Percentiles rank a stretch among this genome's conserved stretches.
Conservation (phyloP, 2,797 vertebrate species). For the Fundulus diaphanus region DNA sequence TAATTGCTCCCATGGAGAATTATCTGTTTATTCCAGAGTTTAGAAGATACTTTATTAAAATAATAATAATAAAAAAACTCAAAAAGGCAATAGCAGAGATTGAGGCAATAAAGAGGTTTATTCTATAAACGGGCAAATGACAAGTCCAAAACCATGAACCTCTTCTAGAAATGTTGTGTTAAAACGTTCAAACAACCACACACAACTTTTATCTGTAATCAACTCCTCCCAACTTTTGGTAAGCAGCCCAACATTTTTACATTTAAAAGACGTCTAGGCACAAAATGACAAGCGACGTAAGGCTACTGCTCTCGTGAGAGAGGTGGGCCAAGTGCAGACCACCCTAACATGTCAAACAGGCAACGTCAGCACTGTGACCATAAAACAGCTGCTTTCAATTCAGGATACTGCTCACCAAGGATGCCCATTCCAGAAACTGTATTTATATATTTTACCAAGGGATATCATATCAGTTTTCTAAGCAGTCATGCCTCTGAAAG, state of each 20-base stretch:
- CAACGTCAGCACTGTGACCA: background rate
- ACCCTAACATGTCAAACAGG: background rate
- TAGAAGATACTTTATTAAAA: too few species aligned
- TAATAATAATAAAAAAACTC: too few species aligned
- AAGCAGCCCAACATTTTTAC: background rate
- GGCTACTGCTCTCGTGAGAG: too few species aligned
- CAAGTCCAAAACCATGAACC: background rate
- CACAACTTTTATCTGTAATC: background rate
- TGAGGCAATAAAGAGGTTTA: background rate
- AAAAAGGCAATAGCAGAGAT: background rate
- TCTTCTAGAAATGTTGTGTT: background rate
- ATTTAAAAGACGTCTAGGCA: background rate
- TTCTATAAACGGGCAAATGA: background rate
- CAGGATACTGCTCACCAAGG: background rate
- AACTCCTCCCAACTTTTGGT: background rate
- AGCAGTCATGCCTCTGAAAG: background rate
- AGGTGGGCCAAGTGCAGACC: background rate
- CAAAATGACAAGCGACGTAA: background rate
- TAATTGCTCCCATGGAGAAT: too few species aligned
- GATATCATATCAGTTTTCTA: background rate
- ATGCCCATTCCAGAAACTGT: background rate
- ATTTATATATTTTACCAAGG: background rate
- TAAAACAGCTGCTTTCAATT: background rate
- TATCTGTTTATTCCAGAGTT: too few species aligned
- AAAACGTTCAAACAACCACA: background rate